These are phyloP conservation scores for Rhodophaea formosa DNA, from an alignment of 2,888 invertebrate genomes.

Conservation along the genomic window DNA sequence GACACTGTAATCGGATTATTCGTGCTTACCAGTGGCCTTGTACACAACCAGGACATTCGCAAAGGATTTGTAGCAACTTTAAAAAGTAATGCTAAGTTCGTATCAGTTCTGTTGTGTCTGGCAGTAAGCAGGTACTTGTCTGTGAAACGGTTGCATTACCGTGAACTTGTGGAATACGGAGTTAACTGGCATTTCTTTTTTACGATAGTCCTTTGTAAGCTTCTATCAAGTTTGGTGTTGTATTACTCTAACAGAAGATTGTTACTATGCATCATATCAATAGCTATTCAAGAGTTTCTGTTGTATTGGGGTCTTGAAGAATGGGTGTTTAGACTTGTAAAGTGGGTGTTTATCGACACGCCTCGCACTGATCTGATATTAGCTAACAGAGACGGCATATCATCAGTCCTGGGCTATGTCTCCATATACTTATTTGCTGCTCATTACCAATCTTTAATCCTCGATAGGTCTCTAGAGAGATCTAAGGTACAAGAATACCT, in stretches of 20 bases:
- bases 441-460: conserved; percentile 81
- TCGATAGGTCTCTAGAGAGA: conserved; percentile 48
- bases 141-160: conserved; percentile 87
- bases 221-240: conserved; percentile 84
- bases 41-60: conserved; percentile 75
- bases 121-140: conserved; percentile 83
- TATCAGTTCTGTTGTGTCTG: conserved; percentile 70
- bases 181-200: conserved; percentile 99
- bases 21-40: conserved; percentile 89
- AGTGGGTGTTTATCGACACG: too few species aligned
- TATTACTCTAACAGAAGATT: conserved; percentile 77
- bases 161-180: conserved; percentile 96
- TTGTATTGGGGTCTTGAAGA: conserved; percentile 83
- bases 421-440: conserved; percentile 90
- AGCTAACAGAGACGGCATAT: conserved; percentile 96
- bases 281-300: conserved; percentile 84
- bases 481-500: conserved; percentile 37
- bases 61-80: conserved; percentile 50
- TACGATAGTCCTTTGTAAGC: conserved; percentile 91
- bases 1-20: conserved; percentile 97
- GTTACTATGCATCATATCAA: conserved; percentile 76
- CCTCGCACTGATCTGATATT: conserved; percentile 83
- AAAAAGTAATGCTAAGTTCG: conserved; percentile 57
- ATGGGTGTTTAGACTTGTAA: conserved; percentile 89
- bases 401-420: conserved; percentile 91